Base-by-base conservation (phyloP, 2,797 vertebrate species). In the Capromys pilorides region DNA sequence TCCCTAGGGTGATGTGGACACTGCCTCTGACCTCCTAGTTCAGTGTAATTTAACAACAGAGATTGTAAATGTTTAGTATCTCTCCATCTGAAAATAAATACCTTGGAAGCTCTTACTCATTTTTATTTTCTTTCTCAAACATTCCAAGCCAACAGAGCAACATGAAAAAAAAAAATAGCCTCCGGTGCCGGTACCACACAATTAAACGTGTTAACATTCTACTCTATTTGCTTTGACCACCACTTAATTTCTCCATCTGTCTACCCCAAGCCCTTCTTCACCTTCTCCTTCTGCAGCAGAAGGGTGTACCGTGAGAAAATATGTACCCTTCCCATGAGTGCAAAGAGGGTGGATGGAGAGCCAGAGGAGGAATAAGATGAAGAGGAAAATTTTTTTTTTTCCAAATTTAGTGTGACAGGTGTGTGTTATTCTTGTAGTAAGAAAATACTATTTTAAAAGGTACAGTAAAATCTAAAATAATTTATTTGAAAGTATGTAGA, bases 111-210 rank as follows among this genome's bases (percentile, higher is more conserved):
- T 90, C 90, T 93, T 77, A 91, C 36, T 59, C 28, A 82, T 80
- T 81, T 83, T 88, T 75, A 93, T 89, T 93, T 86, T 79, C 61
- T 69, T 86, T 92, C 85, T 90, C 33, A 90, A 92, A 78, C 45
- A 80, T 86, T 89, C 86, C 31, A 89, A 94, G 41, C 14, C 49
- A 62, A 75, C 45, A 59, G 18, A 64, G 21, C 51, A 91, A 10
- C 86, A 69, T 36, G 45, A 8, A 45, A 57, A 71, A 33, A 64
- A 77, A 33, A 49, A 75, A 90, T 18, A 80, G 73, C 85, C 3
- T 31, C 26, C 36, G 4, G 3, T 62, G 59, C 73, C 19, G 57
- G 81, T 69, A 12, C 41, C 51, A 86, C 21, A 88, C 66, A 14
- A 78, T n/a, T 66, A 85, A 86, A 41, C 16, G 59, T 59, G n/a